Conservation (phyloP, 2,113 vertebrate genomes). For the Odocoileus virginianus region DNA sequence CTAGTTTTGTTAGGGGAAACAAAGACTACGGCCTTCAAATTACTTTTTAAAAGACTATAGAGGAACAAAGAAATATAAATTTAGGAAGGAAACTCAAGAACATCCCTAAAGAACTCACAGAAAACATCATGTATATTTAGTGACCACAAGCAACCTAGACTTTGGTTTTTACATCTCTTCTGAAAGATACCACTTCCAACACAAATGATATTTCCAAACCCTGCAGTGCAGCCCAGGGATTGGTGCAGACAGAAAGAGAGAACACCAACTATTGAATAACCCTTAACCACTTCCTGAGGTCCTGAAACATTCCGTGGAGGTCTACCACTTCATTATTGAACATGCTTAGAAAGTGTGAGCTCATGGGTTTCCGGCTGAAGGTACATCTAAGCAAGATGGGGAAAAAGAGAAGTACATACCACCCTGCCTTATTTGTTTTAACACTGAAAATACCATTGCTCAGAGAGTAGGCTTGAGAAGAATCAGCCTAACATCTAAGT, state of each 20-base stretch:
- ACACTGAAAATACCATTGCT: not conserved
- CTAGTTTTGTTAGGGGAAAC: slow-evolving; percentile 13
- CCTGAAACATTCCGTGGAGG: slow-evolving; percentile 39
- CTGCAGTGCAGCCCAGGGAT: not conserved
- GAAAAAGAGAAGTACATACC: slow-evolving; percentile 27
- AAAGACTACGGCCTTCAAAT: slow-evolving; percentile 28
- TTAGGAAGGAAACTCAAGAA: slow-evolving; percentile 53
- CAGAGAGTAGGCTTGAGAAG: not conserved
- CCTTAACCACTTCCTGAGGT: slow-evolving; percentile 65
- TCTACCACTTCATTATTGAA: slow-evolving; percentile 54
- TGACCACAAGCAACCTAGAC: slow-evolving; percentile 50
- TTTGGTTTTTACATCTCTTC: slow-evolving; percentile 57
- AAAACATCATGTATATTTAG: slow-evolving; percentile 36
- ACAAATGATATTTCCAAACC: slow-evolving; percentile 58
- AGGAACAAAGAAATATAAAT: slow-evolving; percentile 46
- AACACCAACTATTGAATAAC: slow-evolving; percentile 50
- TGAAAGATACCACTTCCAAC: slow-evolving; percentile 60
- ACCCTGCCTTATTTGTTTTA: not conserved
- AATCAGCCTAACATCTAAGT: not conserved
- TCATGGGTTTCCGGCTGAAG: slow-evolving; percentile 44
- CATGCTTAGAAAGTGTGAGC: slow-evolving; percentile 65
- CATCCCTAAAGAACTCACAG: not conserved
- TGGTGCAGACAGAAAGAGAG: slow-evolving; percentile 33
- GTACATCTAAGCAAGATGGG: not conserved
- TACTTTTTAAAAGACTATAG: slow-evolving; percentile 24